Percentiles rank a stretch among this genome's conserved stretches.
Evolutionary conservation across 2,113 vertebrate genomes (phyloP).

Genomic region (Ptychochromis oligacanthus): DNA sequence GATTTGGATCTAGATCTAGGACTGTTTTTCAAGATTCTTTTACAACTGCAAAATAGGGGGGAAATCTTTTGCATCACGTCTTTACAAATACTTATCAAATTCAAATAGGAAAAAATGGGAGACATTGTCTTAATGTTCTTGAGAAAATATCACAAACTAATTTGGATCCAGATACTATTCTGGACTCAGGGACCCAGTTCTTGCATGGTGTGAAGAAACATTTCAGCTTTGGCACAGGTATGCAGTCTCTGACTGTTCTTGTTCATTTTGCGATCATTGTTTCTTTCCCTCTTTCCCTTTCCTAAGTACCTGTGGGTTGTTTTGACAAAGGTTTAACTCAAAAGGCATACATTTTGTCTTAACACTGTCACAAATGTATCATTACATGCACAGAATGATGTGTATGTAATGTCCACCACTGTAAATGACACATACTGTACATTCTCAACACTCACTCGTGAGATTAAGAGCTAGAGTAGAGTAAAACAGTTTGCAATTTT

Average conservation of each 20-base stretch:
- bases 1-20: background rate
- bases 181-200: background rate
- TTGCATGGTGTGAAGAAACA: background rate
- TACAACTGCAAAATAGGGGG: background rate
- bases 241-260: background rate
- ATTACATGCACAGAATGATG: too few relatives aligned
- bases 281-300: too few relatives aligned
- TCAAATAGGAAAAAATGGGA: background rate
- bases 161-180: background rate
- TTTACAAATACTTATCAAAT: background rate
- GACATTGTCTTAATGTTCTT: background rate
- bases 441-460: too few relatives aligned
- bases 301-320: background rate
- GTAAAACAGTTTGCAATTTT: background rate
- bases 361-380: background rate
- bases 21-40: background rate
- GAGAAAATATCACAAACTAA: background rate
- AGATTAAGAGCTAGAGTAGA: background rate
- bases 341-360: background rate
- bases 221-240: too few relatives aligned
- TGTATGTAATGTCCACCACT: too few relatives aligned
- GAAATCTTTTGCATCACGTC: background rate
- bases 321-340: background rate
- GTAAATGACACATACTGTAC: too few relatives aligned
- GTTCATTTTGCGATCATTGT: background rate